phyloP scores from a whole-genome alignment of 2,888 invertebrate genomes.

The Micoletzkya japonica region DNA sequence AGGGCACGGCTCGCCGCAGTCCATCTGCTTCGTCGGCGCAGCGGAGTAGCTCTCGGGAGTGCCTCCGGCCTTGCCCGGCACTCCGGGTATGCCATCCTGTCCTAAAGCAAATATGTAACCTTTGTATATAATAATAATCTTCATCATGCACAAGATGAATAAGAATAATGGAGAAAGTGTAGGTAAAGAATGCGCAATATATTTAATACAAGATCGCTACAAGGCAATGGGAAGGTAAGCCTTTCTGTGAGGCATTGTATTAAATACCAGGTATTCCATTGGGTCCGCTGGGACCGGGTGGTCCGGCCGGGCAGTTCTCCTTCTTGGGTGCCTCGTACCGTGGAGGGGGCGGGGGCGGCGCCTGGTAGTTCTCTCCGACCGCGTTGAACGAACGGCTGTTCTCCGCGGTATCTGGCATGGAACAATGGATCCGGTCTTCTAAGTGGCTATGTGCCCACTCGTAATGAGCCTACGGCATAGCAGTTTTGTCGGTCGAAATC shows the following conservation, averaged over 20 bases:
- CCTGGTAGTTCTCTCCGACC: constrained; percentile 13
- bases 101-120: constrained; percentile 13
- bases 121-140: background rate
- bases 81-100: constrained; percentile 39
- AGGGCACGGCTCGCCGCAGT: constrained; percentile 46
- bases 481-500: no score
- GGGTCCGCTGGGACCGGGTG: constrained; percentile 2
- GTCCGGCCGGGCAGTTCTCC: constrained; percentile 8
- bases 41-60: constrained; percentile 24
- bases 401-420: constrained; percentile 3
- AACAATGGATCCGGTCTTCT: no score
- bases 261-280: constrained; percentile 3
- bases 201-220: no score
- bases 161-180: background rate
- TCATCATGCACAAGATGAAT: background rate
- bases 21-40: constrained; percentile 13
- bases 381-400: constrained; percentile 14
- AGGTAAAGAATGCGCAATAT: background rate
- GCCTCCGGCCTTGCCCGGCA: constrained; percentile 38
- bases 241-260: no score
- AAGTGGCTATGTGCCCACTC: no score
- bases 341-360: constrained; percentile 1
- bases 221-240: no score
- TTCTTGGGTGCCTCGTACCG: background rate
- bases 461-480: no score